phyloP scores from a whole-genome alignment of 2,797 vertebrate genomes.

The Diglossa cyanea region DNA sequence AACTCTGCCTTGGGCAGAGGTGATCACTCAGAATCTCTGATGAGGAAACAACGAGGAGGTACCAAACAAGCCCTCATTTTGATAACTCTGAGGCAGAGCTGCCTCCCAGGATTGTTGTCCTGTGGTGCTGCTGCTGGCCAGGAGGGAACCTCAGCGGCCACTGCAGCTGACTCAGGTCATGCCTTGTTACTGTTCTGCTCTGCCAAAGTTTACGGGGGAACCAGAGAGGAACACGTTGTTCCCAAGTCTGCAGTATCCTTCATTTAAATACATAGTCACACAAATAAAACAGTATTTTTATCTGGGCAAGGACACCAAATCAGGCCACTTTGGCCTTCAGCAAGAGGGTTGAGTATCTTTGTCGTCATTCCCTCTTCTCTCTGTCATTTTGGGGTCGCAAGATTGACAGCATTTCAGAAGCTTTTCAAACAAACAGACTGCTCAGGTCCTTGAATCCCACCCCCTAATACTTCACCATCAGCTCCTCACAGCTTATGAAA shows the following conservation, averaged over 20 bases:
- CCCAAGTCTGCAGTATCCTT: not conserved
- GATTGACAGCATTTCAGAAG: not conserved
- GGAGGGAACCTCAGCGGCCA: not conserved
- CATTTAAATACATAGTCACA: not conserved
- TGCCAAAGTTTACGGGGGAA: not conserved
- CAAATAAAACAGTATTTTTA: not conserved
- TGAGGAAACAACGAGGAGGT: not conserved
- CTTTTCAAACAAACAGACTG: not conserved
- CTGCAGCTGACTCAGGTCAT: not conserved
- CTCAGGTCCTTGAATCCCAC: not conserved
- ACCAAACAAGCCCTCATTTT: not conserved
- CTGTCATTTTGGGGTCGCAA: not conserved
- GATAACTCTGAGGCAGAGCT: not conserved
- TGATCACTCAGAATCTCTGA: not conserved
- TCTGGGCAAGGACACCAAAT: not conserved
- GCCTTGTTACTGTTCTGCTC: not conserved
- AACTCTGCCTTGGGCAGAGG: not conserved
- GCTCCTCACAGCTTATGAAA: not conserved
- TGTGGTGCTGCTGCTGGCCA: not conserved
- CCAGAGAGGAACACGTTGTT: not conserved
- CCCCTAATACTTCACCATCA: not conserved
- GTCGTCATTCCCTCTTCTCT: not conserved
- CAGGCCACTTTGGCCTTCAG: not conserved
- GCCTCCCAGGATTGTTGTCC: not conserved
- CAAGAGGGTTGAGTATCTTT: not conserved